Conservation (phyloP, 2,113 vertebrate genomes). For the Calidris pugnax region DNA sequence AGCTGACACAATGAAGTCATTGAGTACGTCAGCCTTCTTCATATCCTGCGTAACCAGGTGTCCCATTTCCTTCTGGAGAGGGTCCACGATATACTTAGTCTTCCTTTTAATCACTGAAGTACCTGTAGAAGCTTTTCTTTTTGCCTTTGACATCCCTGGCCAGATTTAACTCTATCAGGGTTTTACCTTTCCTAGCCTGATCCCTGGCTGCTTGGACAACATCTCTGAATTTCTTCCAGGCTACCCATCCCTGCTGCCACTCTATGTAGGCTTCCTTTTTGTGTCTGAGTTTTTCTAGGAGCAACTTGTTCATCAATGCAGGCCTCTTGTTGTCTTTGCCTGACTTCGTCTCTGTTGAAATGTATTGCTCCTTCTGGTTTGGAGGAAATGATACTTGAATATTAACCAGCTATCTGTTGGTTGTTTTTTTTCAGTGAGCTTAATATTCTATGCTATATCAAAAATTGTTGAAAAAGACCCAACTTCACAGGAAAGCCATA, state of each 20-base stretch:
- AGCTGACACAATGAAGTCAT: neutral
- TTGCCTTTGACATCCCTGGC: neutral
- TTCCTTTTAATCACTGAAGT: neutral
- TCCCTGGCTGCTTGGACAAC: neutral
- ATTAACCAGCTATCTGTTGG: neutral
- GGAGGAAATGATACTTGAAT: neutral
- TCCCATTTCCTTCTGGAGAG: neutral
- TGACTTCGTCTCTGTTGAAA: neutral
- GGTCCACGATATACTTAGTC: neutral
- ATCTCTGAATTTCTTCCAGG: neutral
- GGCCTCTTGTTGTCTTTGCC: neutral
- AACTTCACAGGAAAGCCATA: neutral
- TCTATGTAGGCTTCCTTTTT: neutral
- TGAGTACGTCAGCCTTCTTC: neutral
- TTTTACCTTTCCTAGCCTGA: neutral
- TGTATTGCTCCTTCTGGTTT: neutral
- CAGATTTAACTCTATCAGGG: neutral
- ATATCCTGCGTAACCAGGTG: neutral
- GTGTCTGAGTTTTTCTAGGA: neutral
- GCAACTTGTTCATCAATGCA: neutral
- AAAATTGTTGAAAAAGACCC: accelerated
- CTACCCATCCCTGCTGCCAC: neutral
- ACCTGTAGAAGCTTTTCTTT: neutral
- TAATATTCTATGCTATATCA: neutral
- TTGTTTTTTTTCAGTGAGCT: neutral